phyloP scores from a whole-genome alignment of 2,113 vertebrate species.

The Gavialis gangeticus region DNA sequence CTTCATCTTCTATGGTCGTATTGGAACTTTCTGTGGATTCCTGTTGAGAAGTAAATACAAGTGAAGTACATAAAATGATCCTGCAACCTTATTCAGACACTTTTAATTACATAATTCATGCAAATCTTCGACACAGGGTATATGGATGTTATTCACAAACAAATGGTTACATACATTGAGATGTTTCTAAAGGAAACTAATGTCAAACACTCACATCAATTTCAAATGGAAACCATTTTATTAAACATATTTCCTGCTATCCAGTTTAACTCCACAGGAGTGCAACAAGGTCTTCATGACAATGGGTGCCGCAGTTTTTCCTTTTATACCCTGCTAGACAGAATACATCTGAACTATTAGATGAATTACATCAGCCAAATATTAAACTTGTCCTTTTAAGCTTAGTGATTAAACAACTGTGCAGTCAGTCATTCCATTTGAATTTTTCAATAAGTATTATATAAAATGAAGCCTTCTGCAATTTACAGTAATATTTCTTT shows the following conservation, averaged over 20 bases:
- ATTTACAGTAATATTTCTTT: background rate
- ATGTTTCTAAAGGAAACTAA: slow-evolving; percentile 50
- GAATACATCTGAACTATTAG: background rate
- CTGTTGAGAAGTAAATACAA: slow-evolving; percentile 80
- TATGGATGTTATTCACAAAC: slow-evolving; percentile 74
- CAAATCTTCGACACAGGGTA: slow-evolving; percentile 75
- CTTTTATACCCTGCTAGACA: background rate
- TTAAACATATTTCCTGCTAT: slow-evolving; percentile 15
- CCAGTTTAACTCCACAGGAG: slow-evolving; percentile 48
- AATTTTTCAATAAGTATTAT: background rate
- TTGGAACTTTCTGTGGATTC: slow-evolving; percentile 97
- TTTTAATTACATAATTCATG: slow-evolving; percentile 70
- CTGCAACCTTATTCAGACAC: background rate
- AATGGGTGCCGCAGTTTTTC: background rate
- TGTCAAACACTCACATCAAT: slow-evolving; percentile 29
- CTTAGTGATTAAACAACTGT: slow-evolving; percentile 8
- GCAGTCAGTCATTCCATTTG: slow-evolving; percentile 29
- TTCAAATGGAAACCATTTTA: slow-evolving; percentile 36
- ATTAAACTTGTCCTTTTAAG: slow-evolving; percentile 41
- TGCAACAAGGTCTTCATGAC: background rate
- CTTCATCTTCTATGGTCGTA: slow-evolving; percentile 98
- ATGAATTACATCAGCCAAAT: slow-evolving; percentile 47
- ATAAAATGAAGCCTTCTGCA: background rate
- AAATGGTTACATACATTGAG: slow-evolving; percentile 65
- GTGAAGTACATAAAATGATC: background rate